Percentiles rank a stretch among this genome's conserved stretches.
Evolutionary conservation across 2,797 vertebrate genomes (phyloP).

Genomic region (Pseudochaenichthys georgianus): DNA sequence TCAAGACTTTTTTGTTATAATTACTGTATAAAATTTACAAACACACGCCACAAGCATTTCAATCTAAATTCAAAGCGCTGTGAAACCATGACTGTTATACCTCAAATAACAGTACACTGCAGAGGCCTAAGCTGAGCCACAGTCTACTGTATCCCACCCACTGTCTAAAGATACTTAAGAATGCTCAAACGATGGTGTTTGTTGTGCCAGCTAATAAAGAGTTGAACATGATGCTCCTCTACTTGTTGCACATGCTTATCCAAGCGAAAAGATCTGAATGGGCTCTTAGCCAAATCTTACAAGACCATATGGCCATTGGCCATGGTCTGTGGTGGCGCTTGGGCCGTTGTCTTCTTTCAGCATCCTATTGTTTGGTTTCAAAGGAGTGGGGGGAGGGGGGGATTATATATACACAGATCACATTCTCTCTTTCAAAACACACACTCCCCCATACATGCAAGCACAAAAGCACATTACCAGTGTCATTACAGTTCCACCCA

Average conservation of each 20-base stretch:
- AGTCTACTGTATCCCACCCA: neutral
- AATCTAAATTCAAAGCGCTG: neutral
- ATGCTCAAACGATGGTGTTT: constrained; percentile 39
- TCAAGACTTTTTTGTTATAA: neutral
- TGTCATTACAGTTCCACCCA: constrained; percentile 60
- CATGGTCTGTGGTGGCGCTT: constrained; percentile 61
- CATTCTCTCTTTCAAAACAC: constrained; percentile 74
- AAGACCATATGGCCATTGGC: constrained; percentile 78
- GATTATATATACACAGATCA: constrained; percentile 75
- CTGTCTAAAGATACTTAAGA: constrained; percentile 21
- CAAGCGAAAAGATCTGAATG: constrained; percentile 55
- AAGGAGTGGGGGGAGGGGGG: constrained; percentile 57
- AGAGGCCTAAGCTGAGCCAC: neutral
- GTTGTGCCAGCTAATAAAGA: constrained; percentile 50
- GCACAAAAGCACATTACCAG: constrained; percentile 66
- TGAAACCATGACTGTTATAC: neutral
- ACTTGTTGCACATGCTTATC: constrained; percentile 63
- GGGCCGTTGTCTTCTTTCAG: constrained; percentile 75
- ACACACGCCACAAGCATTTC: neutral
- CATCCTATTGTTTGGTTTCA: constrained; percentile 79
- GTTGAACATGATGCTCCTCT: constrained; percentile 59
- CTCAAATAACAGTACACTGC: neutral
- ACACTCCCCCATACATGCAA: constrained; percentile 49
- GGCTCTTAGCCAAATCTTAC: constrained; percentile 66
- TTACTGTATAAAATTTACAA: neutral